Percentiles rank a stretch among this genome's conserved stretches.
phyloP scores from a whole-genome alignment of 2,888 invertebrate species.

The Drosophila ezoana region DNA sequence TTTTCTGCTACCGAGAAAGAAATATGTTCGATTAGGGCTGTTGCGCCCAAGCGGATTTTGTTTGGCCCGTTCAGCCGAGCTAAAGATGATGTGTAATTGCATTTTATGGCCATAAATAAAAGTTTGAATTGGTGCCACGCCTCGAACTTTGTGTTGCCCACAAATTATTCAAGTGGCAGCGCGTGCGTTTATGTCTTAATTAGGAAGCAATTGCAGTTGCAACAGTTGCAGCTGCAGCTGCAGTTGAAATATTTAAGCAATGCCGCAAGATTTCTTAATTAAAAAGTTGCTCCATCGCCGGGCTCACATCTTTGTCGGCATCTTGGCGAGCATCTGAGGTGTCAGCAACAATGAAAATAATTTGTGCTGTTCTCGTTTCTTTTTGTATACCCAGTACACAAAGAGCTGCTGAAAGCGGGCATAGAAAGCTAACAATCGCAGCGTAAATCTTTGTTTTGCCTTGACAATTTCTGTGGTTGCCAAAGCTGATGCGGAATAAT shows the following conservation, averaged over 20 bases:
- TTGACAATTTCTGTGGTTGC: too few species aligned
- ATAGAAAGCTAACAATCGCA: neutral
- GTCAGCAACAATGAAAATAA: conserved; percentile 79
- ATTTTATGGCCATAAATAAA: conserved; percentile 73
- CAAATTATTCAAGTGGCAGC: conserved; percentile 43
- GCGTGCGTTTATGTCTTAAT: conserved; percentile 64
- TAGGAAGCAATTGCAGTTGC: conserved; percentile 57
- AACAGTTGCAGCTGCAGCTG: conserved; percentile 36
- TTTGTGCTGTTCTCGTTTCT: conserved; percentile 50
- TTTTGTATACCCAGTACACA: conserved; percentile 15
- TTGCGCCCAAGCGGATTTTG: conserved; percentile 27
- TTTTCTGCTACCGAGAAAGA: conserved; percentile 14
- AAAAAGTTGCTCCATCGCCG: conserved; percentile 63
- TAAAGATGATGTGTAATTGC: conserved; percentile 72
- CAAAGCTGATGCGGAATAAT: too few species aligned
- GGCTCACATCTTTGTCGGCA: conserved; percentile 22
- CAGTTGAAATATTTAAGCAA: conserved; percentile 74
- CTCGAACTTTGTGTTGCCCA: conserved; percentile 2
- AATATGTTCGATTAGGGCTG: conserved; percentile 51
- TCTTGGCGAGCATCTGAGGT: conserved; percentile 54
- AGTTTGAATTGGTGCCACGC: conserved; percentile 28
- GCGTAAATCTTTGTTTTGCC: neutral
- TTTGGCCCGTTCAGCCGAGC: conserved; percentile 29
- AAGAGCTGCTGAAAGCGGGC: neutral
- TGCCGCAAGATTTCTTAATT: conserved; percentile 76